Conservation (phyloP, 2,113 vertebrate species). For the Oceanites oceanicus region DNA sequence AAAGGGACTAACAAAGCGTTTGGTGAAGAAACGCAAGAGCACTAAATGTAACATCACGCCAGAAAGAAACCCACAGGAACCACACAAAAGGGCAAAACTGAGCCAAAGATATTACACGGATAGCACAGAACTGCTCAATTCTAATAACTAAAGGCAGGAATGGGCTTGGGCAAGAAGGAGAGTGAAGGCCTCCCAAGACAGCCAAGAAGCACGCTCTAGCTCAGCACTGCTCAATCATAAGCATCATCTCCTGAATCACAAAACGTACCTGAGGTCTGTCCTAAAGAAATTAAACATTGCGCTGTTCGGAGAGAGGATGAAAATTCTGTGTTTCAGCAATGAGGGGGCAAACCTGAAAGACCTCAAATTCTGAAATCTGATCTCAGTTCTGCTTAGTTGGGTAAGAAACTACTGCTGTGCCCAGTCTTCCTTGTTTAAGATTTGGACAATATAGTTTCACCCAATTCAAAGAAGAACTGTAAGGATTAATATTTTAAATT, state of each 20-base stretch:
- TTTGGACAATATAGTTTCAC: neutral
- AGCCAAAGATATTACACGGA: neutral
- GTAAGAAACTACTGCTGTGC: neutral
- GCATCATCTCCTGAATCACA: neutral
- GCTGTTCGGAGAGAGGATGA: neutral
- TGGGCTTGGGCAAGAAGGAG: neutral
- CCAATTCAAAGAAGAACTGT: neutral
- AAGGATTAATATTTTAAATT: neutral
- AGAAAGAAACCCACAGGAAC: neutral
- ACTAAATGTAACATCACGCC: neutral
- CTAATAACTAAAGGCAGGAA: neutral
- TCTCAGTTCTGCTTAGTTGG: neutral
- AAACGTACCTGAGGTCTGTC: neutral
- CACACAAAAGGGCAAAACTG: neutral
- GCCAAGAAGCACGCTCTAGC: neutral
- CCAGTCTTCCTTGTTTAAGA: neutral
- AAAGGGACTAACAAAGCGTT: neutral
- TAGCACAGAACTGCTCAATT: neutral
- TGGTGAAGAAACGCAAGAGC: neutral
- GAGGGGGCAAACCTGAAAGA: neutral
- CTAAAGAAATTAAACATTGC: neutral
- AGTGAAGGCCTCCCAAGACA: neutral
- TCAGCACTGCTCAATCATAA: neutral
- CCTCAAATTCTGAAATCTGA: neutral
- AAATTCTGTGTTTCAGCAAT: neutral